Percentiles rank a stretch among this genome's conserved stretches.
Conservation (phyloP, 2,888 invertebrate species). For the Nemotelus pantherinus region DNA sequence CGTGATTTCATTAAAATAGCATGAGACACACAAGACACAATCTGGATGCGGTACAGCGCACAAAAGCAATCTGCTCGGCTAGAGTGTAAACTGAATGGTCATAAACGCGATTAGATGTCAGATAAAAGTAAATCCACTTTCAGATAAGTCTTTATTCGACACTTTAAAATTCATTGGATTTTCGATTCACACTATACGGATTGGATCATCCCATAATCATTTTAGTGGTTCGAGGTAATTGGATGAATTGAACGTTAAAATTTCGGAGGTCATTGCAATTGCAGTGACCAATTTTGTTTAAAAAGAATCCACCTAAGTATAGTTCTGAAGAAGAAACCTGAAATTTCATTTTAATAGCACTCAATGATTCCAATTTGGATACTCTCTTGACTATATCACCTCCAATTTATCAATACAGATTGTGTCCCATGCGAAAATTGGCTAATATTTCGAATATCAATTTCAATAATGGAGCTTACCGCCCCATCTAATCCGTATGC, state of each 20-base stretch:
- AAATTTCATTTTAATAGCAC: too few relatives aligned
- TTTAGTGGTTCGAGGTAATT: not conserved
- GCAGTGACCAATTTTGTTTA: too few relatives aligned
- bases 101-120: slow-evolving; percentile 31
- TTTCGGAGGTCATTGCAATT: too few relatives aligned
- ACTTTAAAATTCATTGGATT: slow-evolving; percentile 23
- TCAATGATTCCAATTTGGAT: too few relatives aligned
- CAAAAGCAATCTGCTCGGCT: slow-evolving; percentile 27
- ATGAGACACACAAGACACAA: not conserved
- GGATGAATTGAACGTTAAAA: not conserved
- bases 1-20: slow-evolving; percentile 43
- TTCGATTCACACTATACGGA: not conserved
- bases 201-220: not conserved
- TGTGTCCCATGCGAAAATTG: too few relatives aligned
- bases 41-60: not conserved
- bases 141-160: slow-evolving; percentile 27
- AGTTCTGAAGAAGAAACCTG: too few relatives aligned
- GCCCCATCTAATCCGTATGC: too few relatives aligned
- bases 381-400: too few relatives aligned
- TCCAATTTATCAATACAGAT: too few relatives aligned
- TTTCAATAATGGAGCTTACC: too few relatives aligned
- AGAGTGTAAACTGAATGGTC: slow-evolving; percentile 39
- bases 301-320: too few relatives aligned
- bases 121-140: slow-evolving; percentile 33
- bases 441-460: too few relatives aligned